Conservation (phyloP, 2,113 vertebrate genomes). For the Varanus komodoensis region DNA sequence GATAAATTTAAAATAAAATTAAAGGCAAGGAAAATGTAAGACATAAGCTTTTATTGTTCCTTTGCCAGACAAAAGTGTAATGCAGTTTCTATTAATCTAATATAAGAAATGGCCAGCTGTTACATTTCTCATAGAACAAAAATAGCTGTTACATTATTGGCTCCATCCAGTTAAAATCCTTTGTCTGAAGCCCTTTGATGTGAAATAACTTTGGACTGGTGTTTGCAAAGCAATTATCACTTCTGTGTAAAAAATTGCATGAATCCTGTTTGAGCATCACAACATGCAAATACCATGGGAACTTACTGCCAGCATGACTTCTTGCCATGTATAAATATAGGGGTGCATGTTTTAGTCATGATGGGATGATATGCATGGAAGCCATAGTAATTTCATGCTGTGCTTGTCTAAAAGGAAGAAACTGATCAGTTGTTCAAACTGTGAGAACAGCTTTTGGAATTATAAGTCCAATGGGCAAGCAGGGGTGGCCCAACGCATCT, state of each 20-base stretch:
- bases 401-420: background rate
- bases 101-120: slow-evolving; percentile 68
- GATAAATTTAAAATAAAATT: slow-evolving; percentile 71
- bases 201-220: background rate
- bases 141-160: slow-evolving; percentile 32
- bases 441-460: background rate
- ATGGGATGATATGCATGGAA: background rate
- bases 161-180: background rate
- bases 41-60: slow-evolving; percentile 68
- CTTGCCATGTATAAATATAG: background rate
- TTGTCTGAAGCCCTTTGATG: background rate
- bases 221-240: background rate
- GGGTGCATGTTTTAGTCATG: background rate
- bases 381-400: slow-evolving; percentile 7
- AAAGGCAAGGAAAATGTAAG: slow-evolving; percentile 65
- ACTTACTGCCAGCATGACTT: background rate
- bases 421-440: fast-evolving
- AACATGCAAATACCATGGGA: background rate
- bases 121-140: slow-evolving; percentile 51
- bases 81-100: slow-evolving; percentile 61
- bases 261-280: background rate
- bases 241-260: background rate
- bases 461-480: background rate
- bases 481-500: no score
- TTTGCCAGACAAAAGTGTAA: slow-evolving; percentile 65